phyloP scores from a whole-genome alignment of 2,888 invertebrate genomes.

The Drosophila suboccidentalis region DNA sequence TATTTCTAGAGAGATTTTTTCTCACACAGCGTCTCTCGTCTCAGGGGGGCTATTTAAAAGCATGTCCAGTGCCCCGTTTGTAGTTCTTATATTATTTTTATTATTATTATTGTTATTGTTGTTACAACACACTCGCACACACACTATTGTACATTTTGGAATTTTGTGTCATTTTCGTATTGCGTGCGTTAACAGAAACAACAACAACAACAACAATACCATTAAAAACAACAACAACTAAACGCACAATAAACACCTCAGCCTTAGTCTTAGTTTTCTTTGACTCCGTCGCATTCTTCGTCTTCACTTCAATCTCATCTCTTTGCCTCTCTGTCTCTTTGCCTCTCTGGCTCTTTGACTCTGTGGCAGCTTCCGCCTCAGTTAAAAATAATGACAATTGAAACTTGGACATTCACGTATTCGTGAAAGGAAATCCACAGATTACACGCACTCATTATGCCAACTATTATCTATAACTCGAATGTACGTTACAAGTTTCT shows the following conservation, averaged over 20 bases:
- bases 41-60: conserved; percentile 60
- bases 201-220: conserved; percentile 30
- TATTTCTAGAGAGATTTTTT: conserved; percentile 35
- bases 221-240: conserved; percentile 28
- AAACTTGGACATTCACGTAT: conserved; percentile 56
- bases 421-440: conserved; percentile 53
- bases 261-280: conserved; percentile 27
- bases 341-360: background rate
- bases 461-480: conserved; percentile 44
- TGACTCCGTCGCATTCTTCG: conserved; percentile 47
- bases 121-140: conserved; percentile 45
- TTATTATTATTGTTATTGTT: conserved; percentile 26
- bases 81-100: conserved; percentile 59
- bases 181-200: conserved; percentile 56
- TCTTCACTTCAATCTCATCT: conserved; percentile 13
- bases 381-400: conserved; percentile 78
- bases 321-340: background rate
- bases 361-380: conserved; percentile 72
- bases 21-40: conserved; percentile 60
- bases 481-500: conserved; percentile 11
- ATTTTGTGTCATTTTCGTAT: conserved; percentile 64
- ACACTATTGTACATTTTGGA: conserved; percentile 33
- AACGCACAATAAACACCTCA: conserved; percentile 61
- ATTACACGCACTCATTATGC: conserved; percentile 59
- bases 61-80: conserved; percentile 49